Conservation (phyloP, 2,797 vertebrate genomes). For the Chaunax sp. region DNA sequence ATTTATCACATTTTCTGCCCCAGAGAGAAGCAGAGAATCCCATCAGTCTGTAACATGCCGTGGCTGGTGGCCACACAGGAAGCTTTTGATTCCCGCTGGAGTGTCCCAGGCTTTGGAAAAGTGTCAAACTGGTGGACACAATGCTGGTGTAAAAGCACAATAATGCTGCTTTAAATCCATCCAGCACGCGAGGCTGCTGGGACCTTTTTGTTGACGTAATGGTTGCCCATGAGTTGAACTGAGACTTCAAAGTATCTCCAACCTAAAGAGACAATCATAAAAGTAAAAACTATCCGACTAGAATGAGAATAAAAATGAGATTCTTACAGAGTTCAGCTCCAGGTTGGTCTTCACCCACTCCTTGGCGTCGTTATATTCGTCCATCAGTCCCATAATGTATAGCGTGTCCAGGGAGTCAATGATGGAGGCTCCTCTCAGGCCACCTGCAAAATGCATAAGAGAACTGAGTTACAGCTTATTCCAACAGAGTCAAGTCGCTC, state of each 20-base stretch:
- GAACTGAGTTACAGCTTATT: not conserved
- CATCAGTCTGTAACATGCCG: slow-evolving; percentile 55
- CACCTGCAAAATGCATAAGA: slow-evolving; percentile 83
- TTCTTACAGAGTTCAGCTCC: slow-evolving; percentile 91
- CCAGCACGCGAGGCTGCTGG: slow-evolving; percentile 25
- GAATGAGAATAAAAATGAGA: not conserved
- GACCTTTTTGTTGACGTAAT: slow-evolving; percentile 38
- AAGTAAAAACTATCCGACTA: not conserved
- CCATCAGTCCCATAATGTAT: slow-evolving; percentile 94
- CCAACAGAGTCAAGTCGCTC: not conserved
- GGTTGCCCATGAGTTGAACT: not conserved
- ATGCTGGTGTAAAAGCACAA: slow-evolving; percentile 40
- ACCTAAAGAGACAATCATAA: not conserved
- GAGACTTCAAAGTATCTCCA: slow-evolving; percentile 18
- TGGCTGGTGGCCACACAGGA: slow-evolving; percentile 59
- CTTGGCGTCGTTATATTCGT: slow-evolving; percentile 94
- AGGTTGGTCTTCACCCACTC: slow-evolving; percentile 93
- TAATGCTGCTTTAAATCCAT: slow-evolving; percentile 53
- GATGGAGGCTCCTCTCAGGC: slow-evolving; percentile 93
- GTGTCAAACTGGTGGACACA: slow-evolving; percentile 49
- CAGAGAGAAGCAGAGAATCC: slow-evolving; percentile 53
- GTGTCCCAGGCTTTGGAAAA: slow-evolving; percentile 58
- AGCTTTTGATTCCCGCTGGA: slow-evolving; percentile 60
- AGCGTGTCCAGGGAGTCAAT: slow-evolving; percentile 96
- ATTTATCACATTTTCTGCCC: slow-evolving; percentile 66